These are phyloP conservation scores for Cynopterus sphinx DNA, from an alignment of 2,797 vertebrate genomes.

Conservation along the genomic window DNA sequence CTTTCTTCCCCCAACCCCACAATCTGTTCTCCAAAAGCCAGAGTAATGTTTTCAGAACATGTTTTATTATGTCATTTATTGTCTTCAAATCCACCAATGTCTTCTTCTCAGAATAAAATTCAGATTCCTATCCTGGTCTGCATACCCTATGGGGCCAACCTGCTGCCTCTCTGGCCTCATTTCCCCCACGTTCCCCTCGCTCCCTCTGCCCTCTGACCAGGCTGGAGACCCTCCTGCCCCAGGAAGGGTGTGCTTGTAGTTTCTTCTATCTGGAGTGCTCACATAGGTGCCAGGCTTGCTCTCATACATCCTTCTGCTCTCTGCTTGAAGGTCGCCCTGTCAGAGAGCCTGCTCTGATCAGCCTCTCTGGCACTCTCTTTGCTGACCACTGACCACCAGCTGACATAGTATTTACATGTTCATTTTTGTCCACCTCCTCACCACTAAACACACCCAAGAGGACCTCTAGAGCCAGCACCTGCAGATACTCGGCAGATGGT, in stretches of 20 bases:
- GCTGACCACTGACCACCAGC: not conserved
- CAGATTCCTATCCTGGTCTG: not conserved
- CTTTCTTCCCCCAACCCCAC: not conserved
- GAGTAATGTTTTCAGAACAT: not conserved
- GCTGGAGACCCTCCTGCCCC: not conserved
- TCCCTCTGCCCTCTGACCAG: not conserved
- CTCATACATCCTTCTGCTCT: not conserved
- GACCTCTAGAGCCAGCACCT: not conserved
- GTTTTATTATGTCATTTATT: not conserved
- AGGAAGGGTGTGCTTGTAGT: not conserved
- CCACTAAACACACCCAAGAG: not conserved
- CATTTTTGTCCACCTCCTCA: not conserved
- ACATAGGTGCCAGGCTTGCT: not conserved
- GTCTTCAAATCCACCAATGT: not conserved
- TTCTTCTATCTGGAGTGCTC: not conserved
- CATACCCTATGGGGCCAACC: not conserved
- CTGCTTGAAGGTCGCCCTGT: not conserved
- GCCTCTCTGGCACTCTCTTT: not conserved
- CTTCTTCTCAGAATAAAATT: slow-evolving; percentile 27
- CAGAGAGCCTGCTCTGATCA: not conserved
- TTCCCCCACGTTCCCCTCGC: no score
- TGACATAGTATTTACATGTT: not conserved
- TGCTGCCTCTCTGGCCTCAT: not conserved
- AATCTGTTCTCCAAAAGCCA: not conserved
- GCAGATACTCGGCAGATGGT: not conserved